Evolutionary conservation across 2,888 invertebrate species (phyloP), one percentile per base, ranked within the genome.

Genomic region (Oeneis ivallda): DNA sequence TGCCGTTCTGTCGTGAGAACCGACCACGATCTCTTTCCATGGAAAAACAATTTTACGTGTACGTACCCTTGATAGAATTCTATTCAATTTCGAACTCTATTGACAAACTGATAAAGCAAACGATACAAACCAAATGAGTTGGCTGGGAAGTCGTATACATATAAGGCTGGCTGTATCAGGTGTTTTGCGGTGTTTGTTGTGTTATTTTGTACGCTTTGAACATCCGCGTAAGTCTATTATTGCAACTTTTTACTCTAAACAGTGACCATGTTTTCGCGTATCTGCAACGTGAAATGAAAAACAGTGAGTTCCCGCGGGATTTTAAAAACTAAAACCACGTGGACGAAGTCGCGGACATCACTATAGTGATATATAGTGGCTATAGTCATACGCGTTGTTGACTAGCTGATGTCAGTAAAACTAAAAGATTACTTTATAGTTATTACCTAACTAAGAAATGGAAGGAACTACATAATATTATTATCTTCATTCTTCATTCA

Each of bases 161-260:
- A 62, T 41, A 58, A 57, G 64, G 60, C 81, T 79, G 64, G 60
- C 81, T 79, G 78, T 83, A 86, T 79, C 82, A 78, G 79, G 78
- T 79, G 76, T 75, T 78, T 79, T 76, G 81, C 78, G 77, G 80
- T 83, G 82, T 84, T 86, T 89, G 86, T 87, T 85, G 84, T 85
- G 85, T 88, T 88, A 88, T 89, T 88, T 88, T 86, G 86, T 88
- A 84, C 81, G 87, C 84, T 86, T 83, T 83, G 86, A 85, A 85
- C 85, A 86, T 89, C 86, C 88, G 86, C 81, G 84, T 80, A 77
- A 74, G 79, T 79, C 81, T 86, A 87, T 86, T 87, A 87, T 83
- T 79, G 84, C 85, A 82, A 83, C 81, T 85, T 86, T 87, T 87
- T 86, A 82, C 70, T 77, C 77, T 78, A 78, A 65, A 34, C 68